Evolutionary conservation across 2,797 vertebrate genomes (phyloP).

Genomic region (Tapirus indicus): DNA sequence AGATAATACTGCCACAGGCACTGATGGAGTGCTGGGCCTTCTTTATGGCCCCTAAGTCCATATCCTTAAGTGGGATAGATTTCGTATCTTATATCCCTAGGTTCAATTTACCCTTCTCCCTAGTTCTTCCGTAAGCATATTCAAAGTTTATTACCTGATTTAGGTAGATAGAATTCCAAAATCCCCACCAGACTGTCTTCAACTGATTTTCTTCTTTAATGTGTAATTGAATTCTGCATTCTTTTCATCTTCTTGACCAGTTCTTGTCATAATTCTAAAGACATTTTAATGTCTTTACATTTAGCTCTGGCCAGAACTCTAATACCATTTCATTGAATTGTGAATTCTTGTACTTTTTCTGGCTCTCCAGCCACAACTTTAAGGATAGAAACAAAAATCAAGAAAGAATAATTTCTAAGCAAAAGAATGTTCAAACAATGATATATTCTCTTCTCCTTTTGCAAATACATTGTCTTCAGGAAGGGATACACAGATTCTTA

Average conservation of each 20-base stretch:
- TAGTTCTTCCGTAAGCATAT: not conserved
- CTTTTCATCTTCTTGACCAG: not conserved
- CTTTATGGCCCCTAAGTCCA: not conserved
- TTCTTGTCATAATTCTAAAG: not conserved
- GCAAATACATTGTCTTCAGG: not conserved
- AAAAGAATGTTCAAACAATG: not conserved
- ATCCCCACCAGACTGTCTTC: not conserved
- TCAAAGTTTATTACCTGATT: not conserved
- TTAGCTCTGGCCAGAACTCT: not conserved
- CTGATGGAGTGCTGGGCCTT: not conserved
- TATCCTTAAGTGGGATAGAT: not conserved
- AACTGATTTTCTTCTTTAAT: not conserved
- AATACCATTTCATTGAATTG: not conserved
- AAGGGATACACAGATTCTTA: not conserved
- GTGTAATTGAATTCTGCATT: not conserved
- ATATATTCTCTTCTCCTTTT: not conserved
- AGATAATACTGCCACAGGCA: not conserved
- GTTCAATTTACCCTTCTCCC: not conserved
- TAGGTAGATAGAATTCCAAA: not conserved
- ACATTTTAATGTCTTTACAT: not conserved
- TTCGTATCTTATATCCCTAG: not conserved
- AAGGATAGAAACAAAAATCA: not conserved
- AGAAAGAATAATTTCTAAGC: not conserved
- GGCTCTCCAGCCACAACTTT: not conserved
- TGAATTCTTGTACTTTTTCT: slow-evolving; percentile 19